Conservation (phyloP, 2,113 vertebrate species). For the Pogona vitticeps region DNA sequence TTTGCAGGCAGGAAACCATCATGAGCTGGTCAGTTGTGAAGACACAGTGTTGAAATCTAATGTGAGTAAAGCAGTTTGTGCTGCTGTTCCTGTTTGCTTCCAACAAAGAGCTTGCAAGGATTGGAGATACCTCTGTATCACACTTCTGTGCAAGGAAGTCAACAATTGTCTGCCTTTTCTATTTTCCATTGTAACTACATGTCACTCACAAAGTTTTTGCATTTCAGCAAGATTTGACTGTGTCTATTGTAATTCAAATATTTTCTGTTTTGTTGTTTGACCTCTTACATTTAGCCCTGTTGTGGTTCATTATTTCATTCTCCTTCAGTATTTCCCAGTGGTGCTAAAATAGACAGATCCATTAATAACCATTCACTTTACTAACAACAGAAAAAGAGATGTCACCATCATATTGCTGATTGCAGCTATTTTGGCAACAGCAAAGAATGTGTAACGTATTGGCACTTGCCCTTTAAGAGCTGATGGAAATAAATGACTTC, state of each 20-base stretch:
- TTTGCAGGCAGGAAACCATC: too few species aligned
- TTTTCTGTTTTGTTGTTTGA: constrained; percentile 15
- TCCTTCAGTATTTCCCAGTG: background rate
- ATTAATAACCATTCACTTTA: background rate
- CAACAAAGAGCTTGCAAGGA: background rate
- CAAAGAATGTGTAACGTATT: background rate
- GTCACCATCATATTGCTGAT: background rate
- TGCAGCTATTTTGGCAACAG: background rate
- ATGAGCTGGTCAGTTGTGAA: background rate
- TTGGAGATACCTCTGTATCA: background rate
- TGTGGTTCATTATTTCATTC: too few species aligned
- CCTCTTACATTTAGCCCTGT: background rate
- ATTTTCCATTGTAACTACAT: background rate
- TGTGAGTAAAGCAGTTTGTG: background rate
- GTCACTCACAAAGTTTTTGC: background rate
- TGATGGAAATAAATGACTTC: constrained; percentile 15
- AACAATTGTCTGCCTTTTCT: background rate
- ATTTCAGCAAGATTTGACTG: background rate
- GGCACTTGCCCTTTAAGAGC: constrained; percentile 12
- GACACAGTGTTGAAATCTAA: background rate
- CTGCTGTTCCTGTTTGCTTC: background rate
- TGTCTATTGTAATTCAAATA: background rate
- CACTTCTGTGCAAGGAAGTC: background rate
- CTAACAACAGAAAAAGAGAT: background rate
- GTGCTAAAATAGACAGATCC: background rate